A percentile compares a stretch with the other conserved stretches of the same genome.
phyloP scores from a whole-genome alignment of 2,113 vertebrate genomes.

The Lampris incognitus region DNA sequence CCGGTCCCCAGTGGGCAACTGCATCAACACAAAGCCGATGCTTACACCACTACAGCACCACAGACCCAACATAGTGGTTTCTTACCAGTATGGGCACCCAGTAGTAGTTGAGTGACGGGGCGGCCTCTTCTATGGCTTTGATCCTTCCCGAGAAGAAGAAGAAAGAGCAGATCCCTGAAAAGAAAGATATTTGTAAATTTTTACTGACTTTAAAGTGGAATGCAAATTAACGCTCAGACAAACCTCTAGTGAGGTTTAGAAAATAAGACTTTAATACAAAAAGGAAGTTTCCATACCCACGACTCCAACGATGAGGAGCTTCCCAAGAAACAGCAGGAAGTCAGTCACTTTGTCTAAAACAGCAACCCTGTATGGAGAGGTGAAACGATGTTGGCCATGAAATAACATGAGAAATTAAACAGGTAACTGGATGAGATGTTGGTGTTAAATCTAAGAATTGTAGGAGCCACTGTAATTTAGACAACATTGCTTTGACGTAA shows the following conservation, averaged over 20 bases:
- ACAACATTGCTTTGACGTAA: not conserved
- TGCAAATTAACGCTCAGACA: not conserved
- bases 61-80: not conserved
- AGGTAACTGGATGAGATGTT: too few species aligned
- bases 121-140: constrained; percentile 84
- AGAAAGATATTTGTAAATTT: not conserved
- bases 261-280: constrained; percentile 4
- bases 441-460: not conserved
- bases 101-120: constrained; percentile 93
- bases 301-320: constrained; percentile 91
- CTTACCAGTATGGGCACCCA: constrained; percentile 96
- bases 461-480: not conserved
- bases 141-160: constrained; percentile 96
- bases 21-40: too few species aligned
- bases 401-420: not conserved
- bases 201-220: not conserved
- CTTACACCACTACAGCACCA: too few species aligned
- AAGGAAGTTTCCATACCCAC: constrained; percentile 73
- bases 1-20: too few species aligned
- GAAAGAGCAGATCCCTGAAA: constrained; percentile 92
- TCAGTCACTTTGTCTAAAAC: constrained; percentile 97
- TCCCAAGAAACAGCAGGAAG: constrained; percentile 96
- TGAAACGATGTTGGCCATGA: not conserved
- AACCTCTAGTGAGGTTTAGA: not conserved
- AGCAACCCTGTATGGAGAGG: constrained; percentile 84